Conservation (phyloP, 2,888 invertebrate species). For the Lucinisca nassula region DNA sequence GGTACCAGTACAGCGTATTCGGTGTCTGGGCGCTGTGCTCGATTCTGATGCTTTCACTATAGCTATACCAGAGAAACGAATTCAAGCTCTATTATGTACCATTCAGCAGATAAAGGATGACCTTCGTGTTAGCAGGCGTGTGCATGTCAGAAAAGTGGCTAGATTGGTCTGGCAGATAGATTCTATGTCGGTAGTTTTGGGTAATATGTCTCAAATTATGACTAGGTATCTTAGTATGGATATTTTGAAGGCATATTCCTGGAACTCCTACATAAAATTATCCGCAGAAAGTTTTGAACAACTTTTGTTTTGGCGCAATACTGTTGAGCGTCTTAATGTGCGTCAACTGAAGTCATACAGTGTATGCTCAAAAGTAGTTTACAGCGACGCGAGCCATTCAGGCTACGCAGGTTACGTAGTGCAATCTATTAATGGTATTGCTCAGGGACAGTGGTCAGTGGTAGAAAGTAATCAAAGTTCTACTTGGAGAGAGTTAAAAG, state of each 20-base stretch:
- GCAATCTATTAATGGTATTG: too few relatives aligned
- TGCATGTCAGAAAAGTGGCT: slow-evolving; percentile 42
- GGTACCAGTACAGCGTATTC: slow-evolving; percentile 33
- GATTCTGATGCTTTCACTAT: slow-evolving; percentile 5
- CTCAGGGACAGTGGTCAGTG: too few relatives aligned
- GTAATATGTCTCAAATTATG: slow-evolving; percentile 50
- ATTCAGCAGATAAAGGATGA: background rate
- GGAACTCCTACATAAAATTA: slow-evolving; percentile 34
- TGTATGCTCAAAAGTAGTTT: too few relatives aligned
- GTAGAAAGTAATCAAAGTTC: too few relatives aligned
- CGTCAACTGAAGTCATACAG: too few relatives aligned
- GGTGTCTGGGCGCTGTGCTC: slow-evolving; percentile 35
- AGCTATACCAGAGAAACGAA: slow-evolving; percentile 25
- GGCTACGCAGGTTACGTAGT: too few relatives aligned
- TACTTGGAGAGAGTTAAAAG: slow-evolving; percentile 43
- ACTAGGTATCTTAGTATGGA: slow-evolving; percentile 37
- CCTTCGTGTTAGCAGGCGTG: slow-evolving; percentile 10
- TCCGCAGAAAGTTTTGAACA: slow-evolving; percentile 23
- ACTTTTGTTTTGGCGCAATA: slow-evolving; percentile 36
- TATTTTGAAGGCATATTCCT: slow-evolving; percentile 18
- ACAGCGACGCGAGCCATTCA: too few relatives aligned
- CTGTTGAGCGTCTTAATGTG: too few relatives aligned
- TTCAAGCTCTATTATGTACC: slow-evolving; percentile 14
- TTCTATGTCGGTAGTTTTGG: slow-evolving; percentile 51
- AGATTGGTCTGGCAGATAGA: slow-evolving; percentile 53